Evolutionary conservation across 2,113 vertebrate species (phyloP).

Genomic region (Sigmodon hispidus): DNA sequence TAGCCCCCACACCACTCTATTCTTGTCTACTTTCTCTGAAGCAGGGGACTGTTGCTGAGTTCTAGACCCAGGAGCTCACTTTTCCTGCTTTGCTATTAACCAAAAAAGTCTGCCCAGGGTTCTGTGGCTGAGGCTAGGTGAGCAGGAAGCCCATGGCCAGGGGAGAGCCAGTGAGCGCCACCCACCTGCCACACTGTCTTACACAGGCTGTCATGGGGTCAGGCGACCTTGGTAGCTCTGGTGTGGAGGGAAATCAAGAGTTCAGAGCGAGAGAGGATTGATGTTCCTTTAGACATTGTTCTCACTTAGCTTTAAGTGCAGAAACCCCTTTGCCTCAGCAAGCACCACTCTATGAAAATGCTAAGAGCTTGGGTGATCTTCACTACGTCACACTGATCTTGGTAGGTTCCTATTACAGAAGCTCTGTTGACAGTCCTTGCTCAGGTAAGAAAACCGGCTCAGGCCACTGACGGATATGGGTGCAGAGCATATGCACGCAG

Average conservation of each 20-base stretch:
- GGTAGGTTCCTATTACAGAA: not conserved
- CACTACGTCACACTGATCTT: not conserved
- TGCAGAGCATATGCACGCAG: not conserved
- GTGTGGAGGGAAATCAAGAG: not conserved
- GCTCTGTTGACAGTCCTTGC: not conserved
- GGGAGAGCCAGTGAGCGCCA: not conserved
- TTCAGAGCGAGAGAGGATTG: not conserved
- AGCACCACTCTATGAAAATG: not conserved
- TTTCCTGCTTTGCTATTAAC: slow-evolving; percentile 66
- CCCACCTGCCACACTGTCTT: not conserved
- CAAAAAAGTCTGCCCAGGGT: slow-evolving; percentile 44
- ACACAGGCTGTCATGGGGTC: not conserved
- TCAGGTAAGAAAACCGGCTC: not conserved
- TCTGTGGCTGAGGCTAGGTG: slow-evolving; percentile 45
- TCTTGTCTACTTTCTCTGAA: slow-evolving; percentile 35
- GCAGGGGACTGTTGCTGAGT: slow-evolving; percentile 34
- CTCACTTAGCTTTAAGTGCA: not conserved
- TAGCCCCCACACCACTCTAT: not conserved
- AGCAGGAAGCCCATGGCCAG: not conserved
- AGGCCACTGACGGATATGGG: not conserved
- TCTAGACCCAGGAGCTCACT: slow-evolving; percentile 52
- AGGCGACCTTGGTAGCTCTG: not conserved
- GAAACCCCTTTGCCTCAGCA: not conserved
- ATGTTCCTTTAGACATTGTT: not conserved
- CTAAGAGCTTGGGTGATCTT: not conserved